Evolutionary conservation across 1,140 invertebrate genomes (phyloP), one percentile per base, ranked within the genome.

Genomic region (Nasonia vitripennis): DNA sequence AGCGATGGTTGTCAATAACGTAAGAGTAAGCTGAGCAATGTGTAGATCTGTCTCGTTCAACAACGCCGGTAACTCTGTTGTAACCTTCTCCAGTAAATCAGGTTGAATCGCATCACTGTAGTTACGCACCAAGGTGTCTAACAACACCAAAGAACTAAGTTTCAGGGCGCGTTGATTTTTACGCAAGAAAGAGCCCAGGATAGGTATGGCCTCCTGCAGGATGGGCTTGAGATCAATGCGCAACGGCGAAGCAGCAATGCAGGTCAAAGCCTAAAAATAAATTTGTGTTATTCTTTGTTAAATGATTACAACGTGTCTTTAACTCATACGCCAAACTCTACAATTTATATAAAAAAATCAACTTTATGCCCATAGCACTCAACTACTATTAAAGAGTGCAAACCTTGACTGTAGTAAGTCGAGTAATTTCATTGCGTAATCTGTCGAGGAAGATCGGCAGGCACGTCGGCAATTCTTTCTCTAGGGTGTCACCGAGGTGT

Each of bases 91-190:
- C 45, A 98, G 92, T 86, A 98, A 94, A 88, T 96, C 95, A 3
- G 95, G 93, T 85, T 95, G 96, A 48, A 98, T 93, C 31, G 95
- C 94, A 83, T 94, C 94, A 88, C 95, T 96, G 91, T 98, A 98
- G 91, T 98, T 97, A 83, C 96, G 96, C 14, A 98, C 96, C 48
- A 99, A 94, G 20, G 98, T 98, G 90, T 99, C 98, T 11, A 99
- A 93, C 78, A 99, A 94, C 67, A 97, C 96, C 9, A 99, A 93
- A 0, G 99, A 99, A 78, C 96, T 96, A 7, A 99, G 93, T 93
- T 99, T 99, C 27, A 99, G 93, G 34, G 98, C 97, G 87, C 99
- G 95, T 91, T 99, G 98, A 94, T 99, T 99, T 93, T 99, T 99
- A 67, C 99, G 95, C 75, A 99, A 93, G 90, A 99, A 99, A 9